These are phyloP conservation scores for Operophtera brumata DNA, from an alignment of 2,888 invertebrate species.

Conservation along the genomic window DNA sequence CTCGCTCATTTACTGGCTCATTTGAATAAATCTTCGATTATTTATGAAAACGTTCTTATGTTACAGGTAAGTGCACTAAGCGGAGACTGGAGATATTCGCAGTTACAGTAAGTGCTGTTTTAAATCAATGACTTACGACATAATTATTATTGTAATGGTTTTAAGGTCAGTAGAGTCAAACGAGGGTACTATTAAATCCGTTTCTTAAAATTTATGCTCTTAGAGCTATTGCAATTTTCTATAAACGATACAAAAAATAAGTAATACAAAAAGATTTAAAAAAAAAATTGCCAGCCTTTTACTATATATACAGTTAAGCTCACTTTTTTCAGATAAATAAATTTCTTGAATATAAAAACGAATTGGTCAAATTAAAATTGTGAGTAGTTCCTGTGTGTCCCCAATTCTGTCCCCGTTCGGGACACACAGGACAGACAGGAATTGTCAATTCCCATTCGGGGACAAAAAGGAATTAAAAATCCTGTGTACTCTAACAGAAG, in stretches of 20 bases:
- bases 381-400: no score
- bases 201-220: slow-evolving; percentile 11
- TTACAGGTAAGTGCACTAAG: slow-evolving; percentile 35
- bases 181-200: slow-evolving; percentile 1
- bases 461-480: no score
- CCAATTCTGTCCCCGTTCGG: no score
- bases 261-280: background rate
- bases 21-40: slow-evolving; percentile 37
- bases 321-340: no score
- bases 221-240: slow-evolving; percentile 1
- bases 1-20: background rate
- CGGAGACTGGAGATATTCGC: slow-evolving; percentile 9
- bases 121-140: slow-evolving; percentile 26
- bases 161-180: slow-evolving; percentile 9
- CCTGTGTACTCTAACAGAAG: no score
- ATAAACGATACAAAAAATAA: background rate
- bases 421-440: no score
- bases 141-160: slow-evolving; percentile 9
- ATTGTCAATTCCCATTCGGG: no score
- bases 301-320: no score
- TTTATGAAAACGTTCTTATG: slow-evolving; percentile 31
- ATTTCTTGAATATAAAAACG: no score
- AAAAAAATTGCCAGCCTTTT: no score
- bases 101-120: slow-evolving; percentile 23
- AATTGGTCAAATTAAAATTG: no score